phyloP scores from a whole-genome alignment of 2,113 vertebrate species.

The Brachyistius frenatus region DNA sequence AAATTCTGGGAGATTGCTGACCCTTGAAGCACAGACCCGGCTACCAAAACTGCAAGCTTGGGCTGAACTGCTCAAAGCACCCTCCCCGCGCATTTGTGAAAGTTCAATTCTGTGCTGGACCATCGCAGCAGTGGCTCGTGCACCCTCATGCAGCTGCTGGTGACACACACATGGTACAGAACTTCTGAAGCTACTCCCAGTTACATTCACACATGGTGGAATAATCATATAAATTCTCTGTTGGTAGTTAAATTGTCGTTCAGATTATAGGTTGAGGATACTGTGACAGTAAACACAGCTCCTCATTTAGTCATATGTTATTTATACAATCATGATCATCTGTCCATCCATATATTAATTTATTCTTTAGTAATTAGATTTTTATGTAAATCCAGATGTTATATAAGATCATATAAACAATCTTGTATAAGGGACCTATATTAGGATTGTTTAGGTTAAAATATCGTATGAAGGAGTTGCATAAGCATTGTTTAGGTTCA shows the following conservation, averaged over 20 bases:
- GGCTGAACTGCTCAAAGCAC: conserved; percentile 51
- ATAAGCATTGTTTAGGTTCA: no score
- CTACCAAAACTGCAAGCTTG: conserved; percentile 35
- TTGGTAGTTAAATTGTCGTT: neutral
- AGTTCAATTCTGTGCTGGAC: conserved; percentile 59
- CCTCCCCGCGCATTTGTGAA: conserved; percentile 46
- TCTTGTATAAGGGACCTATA: no score
- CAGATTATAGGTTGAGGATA: neutral
- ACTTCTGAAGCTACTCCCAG: conserved; percentile 29
- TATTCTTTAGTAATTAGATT: no score
- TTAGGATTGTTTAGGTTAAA: no score
- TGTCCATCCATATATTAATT: no score
- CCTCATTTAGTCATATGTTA: no score
- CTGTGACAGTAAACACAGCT: no score
- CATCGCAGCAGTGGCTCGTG: conserved; percentile 44
- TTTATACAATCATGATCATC: no score
- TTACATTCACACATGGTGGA: conserved; percentile 3
- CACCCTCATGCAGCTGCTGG: conserved; percentile 58
- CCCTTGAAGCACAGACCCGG: conserved; percentile 47
- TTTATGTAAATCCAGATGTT: no score
- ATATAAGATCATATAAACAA: no score
- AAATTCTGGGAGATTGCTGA: conserved; percentile 28
- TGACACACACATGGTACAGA: conserved; percentile 46
- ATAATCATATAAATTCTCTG: conserved; percentile 9
- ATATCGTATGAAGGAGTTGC: no score